Conservation (phyloP, 1,140 invertebrate genomes). For the Contarinia nasturtii region DNA sequence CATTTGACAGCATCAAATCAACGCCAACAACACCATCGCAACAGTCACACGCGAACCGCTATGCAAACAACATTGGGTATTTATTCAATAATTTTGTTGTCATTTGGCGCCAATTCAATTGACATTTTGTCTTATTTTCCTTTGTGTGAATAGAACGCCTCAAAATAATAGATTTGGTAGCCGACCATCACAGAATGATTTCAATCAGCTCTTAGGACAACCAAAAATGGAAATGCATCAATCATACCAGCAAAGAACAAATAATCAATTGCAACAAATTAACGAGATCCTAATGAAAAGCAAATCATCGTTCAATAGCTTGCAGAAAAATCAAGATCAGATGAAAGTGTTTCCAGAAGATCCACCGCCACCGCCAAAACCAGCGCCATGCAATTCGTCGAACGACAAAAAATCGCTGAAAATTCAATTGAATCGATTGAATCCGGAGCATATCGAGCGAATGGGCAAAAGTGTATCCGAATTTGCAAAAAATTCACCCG, state of each 20-base stretch:
- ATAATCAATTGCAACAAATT: neutral
- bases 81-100: too few relatives aligned
- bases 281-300: slow-evolving; percentile 18
- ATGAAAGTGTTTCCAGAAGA: neutral
- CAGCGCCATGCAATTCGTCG: slow-evolving; percentile 4
- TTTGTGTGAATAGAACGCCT: too few relatives aligned
- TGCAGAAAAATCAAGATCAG: neutral
- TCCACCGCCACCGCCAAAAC: slow-evolving; percentile 6
- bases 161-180: too few relatives aligned
- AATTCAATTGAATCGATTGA: slow-evolving; percentile 38
- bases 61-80: too few relatives aligned
- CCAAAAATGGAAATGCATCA: too few relatives aligned
- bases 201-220: too few relatives aligned
- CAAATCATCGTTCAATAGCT: slow-evolving; percentile 6
- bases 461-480: slow-evolving; percentile 41
- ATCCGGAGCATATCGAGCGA: slow-evolving; percentile 34
- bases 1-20: neutral
- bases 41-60: too few relatives aligned
- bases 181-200: too few relatives aligned
- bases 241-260: too few relatives aligned
- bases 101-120: too few relatives aligned
- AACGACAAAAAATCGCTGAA: slow-evolving; percentile 24
- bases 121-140: too few relatives aligned
- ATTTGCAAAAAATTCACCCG: slow-evolving; percentile 36
- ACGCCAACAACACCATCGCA: too few relatives aligned